These are phyloP conservation scores for Bilobella aurantiaca DNA, from an alignment of 1,140 invertebrate genomes.

Conservation along the genomic window DNA sequence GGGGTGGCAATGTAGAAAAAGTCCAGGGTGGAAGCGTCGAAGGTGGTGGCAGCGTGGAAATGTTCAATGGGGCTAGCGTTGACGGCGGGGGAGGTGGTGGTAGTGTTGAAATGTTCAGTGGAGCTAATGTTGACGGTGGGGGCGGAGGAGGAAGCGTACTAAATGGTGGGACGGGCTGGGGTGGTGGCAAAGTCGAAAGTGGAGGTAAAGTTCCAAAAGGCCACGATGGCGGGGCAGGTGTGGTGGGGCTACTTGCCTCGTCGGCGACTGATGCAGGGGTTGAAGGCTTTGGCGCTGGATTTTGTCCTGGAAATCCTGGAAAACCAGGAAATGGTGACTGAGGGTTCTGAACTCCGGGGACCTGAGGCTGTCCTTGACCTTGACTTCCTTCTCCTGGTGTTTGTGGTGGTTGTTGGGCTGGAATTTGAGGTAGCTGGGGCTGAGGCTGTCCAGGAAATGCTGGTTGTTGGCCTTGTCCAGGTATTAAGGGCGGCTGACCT, in stretches of 20 bases:
- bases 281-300: not conserved
- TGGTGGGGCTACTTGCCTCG: not conserved
- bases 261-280: constrained; percentile 1
- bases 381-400: not conserved
- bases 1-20: constrained; percentile 16
- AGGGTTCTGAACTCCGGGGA: not conserved
- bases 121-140: constrained; percentile 5
- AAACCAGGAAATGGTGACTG: not conserved
- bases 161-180: constrained; percentile 4
- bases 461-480: constrained; percentile 9
- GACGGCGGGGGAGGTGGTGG: constrained; percentile 3
- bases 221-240: not conserved
- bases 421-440: not conserved
- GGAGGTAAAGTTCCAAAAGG: constrained; percentile 1
- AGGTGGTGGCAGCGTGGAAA: constrained; percentile 7
- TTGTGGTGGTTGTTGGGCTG: not conserved
- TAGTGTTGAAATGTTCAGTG: constrained; percentile 3
- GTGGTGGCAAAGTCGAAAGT: constrained; percentile 17
- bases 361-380: not conserved
- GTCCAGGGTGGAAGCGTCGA: constrained; percentile 11
- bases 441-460: not conserved
- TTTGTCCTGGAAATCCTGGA: not conserved
- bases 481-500: constrained; percentile 4
- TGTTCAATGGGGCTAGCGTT: constrained; percentile 15
- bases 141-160: not conserved